These are phyloP conservation scores for Ctenopoma multispine DNA, from an alignment of 2,797 vertebrate species.

Conservation along the genomic window DNA sequence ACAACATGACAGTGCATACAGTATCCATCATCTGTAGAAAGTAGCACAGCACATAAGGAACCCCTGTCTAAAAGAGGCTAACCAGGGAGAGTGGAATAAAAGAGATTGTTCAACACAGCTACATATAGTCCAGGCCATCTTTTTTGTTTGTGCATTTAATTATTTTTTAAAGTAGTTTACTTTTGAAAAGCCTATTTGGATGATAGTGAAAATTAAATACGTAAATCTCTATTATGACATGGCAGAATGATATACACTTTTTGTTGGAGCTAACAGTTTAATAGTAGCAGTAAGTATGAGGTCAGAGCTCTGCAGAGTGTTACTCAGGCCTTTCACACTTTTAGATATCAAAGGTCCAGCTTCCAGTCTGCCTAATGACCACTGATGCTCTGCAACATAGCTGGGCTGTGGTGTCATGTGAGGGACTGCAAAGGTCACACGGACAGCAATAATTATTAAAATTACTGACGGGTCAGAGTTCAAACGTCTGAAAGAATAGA, in stretches of 20 bases:
- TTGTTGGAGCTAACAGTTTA: neutral
- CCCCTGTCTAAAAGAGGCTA: slow-evolving; percentile 40
- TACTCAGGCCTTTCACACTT: slow-evolving; percentile 18
- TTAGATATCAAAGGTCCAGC: slow-evolving; percentile 14
- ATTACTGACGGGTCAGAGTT: slow-evolving; percentile 35
- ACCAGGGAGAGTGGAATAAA: slow-evolving; percentile 18
- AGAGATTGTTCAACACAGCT: neutral
- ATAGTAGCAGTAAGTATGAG: neutral
- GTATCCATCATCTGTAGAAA: slow-evolving; percentile 60
- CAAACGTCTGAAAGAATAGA: slow-evolving; percentile 31
- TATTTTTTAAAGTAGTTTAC: too few species aligned
- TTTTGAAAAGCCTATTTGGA: too few species aligned
- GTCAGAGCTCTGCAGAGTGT: neutral
- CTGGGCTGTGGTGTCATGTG: too few species aligned
- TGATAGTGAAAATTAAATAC: too few species aligned
- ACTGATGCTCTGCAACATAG: neutral
- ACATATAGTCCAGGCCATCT: neutral
- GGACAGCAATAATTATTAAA: slow-evolving; percentile 2
- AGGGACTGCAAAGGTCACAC: slow-evolving; percentile 6
- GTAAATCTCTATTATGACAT: too few species aligned
- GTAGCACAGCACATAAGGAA: slow-evolving; percentile 38
- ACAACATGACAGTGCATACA: slow-evolving; percentile 10
- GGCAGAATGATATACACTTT: neutral
- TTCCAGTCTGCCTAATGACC: slow-evolving; percentile 5
- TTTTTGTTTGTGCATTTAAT: neutral